phyloP scores from a whole-genome alignment of 1,140 invertebrate genomes.

The Aphaenogaster ashmeadi region DNA sequence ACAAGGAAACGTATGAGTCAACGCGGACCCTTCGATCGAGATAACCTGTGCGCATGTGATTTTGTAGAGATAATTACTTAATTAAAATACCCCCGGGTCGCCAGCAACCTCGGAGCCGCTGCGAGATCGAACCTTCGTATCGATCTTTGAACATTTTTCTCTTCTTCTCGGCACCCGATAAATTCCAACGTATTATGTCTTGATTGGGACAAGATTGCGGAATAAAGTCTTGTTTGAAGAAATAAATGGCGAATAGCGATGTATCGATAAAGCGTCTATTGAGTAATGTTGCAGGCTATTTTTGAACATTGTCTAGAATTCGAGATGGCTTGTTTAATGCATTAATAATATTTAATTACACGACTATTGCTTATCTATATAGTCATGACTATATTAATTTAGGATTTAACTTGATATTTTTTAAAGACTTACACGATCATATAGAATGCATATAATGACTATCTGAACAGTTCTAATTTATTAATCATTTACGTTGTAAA shows the following conservation, averaged over 20 bases:
- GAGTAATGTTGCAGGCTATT: constrained; percentile 2
- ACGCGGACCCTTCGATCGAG: constrained; percentile 46
- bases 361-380: background rate
- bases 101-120: background rate
- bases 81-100: constrained; percentile 70
- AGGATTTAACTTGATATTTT: background rate
- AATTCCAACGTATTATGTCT: constrained; percentile 49
- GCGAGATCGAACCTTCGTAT: constrained; percentile 22
- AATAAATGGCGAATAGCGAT: background rate
- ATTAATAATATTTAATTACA: background rate
- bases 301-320: constrained; percentile 1
- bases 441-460: background rate
- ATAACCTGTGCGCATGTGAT: constrained; percentile 47
- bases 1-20: constrained; percentile 17
- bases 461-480: background rate
- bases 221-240: constrained; percentile 47
- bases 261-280: constrained; percentile 20
- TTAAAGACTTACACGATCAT: background rate
- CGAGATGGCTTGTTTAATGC: background rate
- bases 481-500: constrained; percentile 6
- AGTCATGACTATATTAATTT: background rate
- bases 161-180: constrained; percentile 25
- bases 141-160: constrained; percentile 43
- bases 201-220: constrained; percentile 50
- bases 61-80: constrained; percentile 74